Evolutionary conservation across 1,140 invertebrate species (phyloP).

Genomic region (Argopecten irradians): DNA sequence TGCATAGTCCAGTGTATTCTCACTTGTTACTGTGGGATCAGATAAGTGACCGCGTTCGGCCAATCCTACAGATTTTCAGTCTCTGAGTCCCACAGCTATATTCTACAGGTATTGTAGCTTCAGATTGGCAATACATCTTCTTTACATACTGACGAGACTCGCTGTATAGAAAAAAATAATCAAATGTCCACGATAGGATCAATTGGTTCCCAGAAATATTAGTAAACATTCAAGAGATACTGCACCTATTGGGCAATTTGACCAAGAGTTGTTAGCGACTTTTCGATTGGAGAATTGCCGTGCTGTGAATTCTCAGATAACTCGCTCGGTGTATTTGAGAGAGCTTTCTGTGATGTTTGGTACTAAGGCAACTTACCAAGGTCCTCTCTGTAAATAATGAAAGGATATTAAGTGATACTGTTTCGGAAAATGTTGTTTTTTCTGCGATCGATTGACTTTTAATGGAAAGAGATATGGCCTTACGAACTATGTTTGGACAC

Average conservation of each 20-base stretch:
- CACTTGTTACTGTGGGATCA: background rate
- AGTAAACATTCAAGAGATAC: background rate
- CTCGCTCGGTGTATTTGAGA: background rate
- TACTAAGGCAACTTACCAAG: background rate
- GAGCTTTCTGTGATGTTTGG: background rate
- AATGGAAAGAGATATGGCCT: too few species aligned
- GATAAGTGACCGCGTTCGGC: background rate
- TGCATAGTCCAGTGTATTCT: background rate
- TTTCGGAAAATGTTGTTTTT: background rate
- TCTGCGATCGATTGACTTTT: too few species aligned
- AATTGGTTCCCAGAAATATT: background rate
- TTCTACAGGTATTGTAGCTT: background rate
- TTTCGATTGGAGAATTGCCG: background rate
- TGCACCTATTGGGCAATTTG: background rate
- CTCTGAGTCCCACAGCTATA: background rate
- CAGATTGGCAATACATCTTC: constrained; percentile 8
- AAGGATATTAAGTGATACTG: background rate
- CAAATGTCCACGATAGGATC: background rate
- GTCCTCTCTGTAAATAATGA: background rate
- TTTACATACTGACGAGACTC: background rate
- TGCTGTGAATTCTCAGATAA: background rate
- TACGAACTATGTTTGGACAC: too few species aligned
- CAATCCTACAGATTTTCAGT: background rate
- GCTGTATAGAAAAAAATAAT: background rate
- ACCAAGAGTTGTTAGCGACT: background rate